phyloP scores from a whole-genome alignment of 2,113 vertebrate species.

The Coreoperca whiteheadi region DNA sequence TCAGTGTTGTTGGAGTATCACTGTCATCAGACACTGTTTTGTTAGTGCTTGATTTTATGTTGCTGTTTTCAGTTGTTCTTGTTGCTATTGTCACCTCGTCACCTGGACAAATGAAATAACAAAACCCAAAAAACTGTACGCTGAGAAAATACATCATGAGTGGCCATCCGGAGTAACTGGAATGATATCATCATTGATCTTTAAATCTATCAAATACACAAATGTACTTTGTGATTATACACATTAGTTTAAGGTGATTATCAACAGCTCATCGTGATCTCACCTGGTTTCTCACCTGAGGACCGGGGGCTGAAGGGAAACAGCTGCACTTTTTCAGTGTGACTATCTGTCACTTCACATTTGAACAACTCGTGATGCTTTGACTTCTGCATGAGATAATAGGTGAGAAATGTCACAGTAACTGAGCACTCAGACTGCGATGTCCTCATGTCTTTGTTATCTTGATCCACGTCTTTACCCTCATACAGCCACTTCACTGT shows the following conservation, averaged over 20 bases:
- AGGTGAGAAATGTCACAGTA: not conserved
- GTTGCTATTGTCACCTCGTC: not conserved
- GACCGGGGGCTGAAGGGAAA: not conserved
- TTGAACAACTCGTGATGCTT: not conserved
- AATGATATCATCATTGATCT: not conserved
- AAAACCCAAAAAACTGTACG: not conserved
- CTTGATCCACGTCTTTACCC: not conserved
- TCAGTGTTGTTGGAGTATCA: not conserved
- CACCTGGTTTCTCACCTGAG: constrained; percentile 1
- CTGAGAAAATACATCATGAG: not conserved
- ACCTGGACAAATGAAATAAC: not conserved
- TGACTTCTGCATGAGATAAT: not conserved
- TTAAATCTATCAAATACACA: not conserved
- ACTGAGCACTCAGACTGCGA: rapidly evolving
- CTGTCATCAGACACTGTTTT: not conserved
- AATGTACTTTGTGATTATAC: not conserved
- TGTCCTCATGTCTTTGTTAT: rapidly evolving
- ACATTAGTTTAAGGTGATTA: not conserved
- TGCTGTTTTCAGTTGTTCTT: not conserved
- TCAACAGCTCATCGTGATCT: not conserved
- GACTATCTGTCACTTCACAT: rapidly evolving
- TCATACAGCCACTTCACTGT: constrained; percentile 18
- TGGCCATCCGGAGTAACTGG: too few species aligned
- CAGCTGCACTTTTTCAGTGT: rapidly evolving
- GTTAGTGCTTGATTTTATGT: too few species aligned